phyloP scores from a whole-genome alignment of 2,797 vertebrate species.

The Brachyalestes nurse region DNA sequence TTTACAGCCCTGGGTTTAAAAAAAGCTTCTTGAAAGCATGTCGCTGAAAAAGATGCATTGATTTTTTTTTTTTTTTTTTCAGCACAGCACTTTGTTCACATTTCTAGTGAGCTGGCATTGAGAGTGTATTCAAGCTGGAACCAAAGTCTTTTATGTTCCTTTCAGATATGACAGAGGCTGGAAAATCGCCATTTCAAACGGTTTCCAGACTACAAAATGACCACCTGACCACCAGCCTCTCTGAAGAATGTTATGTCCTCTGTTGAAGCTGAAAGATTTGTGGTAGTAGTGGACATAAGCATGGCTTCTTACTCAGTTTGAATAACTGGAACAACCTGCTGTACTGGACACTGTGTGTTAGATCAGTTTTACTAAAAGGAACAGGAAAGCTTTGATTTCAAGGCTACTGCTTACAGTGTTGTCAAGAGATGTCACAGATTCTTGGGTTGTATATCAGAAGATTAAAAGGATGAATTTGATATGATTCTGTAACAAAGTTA shows the following conservation, averaged over 20 bases:
- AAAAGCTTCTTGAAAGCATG: background rate
- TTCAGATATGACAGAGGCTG: background rate
- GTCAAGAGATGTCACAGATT: background rate
- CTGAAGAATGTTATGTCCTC: background rate
- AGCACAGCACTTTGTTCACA: background rate
- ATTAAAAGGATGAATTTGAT: background rate
- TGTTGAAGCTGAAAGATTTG: background rate
- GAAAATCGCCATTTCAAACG: constrained; percentile 8
- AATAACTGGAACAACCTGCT: background rate
- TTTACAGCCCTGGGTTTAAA: background rate
- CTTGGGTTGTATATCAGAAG: background rate
- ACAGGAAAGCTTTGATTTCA: background rate
- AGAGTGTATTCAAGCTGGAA: background rate
- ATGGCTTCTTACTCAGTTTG: background rate
- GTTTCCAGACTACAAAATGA: background rate
- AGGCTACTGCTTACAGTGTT: background rate
- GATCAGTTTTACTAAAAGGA: background rate
- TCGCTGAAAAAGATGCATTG: background rate
- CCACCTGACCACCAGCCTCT: background rate
- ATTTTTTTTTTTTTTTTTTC: background rate
- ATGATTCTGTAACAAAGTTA: background rate
- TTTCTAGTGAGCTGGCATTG: background rate
- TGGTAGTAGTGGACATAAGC: background rate
- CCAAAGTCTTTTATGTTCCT: constrained; percentile 13
- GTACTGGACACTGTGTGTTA: background rate